Evolutionary conservation across 2,888 invertebrate species (phyloP).

Genomic region (Coleophora deauratella): DNA sequence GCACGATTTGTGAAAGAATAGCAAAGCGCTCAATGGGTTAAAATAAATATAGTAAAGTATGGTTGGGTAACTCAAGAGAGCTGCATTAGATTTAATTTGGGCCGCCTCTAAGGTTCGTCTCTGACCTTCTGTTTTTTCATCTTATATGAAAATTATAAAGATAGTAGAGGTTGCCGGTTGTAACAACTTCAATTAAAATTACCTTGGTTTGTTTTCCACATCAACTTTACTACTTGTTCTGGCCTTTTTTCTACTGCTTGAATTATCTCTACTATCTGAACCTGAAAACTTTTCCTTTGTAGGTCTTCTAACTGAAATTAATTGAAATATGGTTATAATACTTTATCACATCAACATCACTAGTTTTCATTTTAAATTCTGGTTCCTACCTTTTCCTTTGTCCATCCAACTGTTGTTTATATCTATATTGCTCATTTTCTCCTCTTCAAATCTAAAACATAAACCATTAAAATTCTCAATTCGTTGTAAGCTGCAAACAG

Average conservation of each 20-base stretch:
- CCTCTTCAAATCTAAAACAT: too few species aligned
- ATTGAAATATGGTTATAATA: neutral
- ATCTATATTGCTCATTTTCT: conserved; percentile 28
- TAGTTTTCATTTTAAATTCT: neutral
- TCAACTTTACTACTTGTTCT: conserved; percentile 40
- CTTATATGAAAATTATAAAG: too few species aligned
- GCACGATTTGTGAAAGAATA: neutral
- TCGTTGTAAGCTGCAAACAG: too few species aligned
- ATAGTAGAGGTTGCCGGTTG: too few species aligned
- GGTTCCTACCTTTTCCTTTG: conserved; percentile 22
- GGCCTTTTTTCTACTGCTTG: conserved; percentile 42
- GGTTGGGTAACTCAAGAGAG: too few species aligned
- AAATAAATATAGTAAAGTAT: too few species aligned
- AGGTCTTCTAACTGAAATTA: conserved; percentile 25
- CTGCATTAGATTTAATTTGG: too few species aligned
- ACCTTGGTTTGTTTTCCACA: conserved; percentile 23
- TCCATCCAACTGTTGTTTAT: conserved; percentile 30
- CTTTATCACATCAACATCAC: too few species aligned
- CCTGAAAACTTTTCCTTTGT: conserved; percentile 30
- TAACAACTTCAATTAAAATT: too few species aligned
- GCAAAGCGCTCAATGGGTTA: too few species aligned
- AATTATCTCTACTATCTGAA: conserved; percentile 40
- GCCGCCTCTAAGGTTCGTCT: too few species aligned
- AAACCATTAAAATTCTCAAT: neutral
- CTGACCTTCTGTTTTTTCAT: too few species aligned